Conservation (phyloP, 2,797 vertebrate species). For the Glossophaga mutica region DNA sequence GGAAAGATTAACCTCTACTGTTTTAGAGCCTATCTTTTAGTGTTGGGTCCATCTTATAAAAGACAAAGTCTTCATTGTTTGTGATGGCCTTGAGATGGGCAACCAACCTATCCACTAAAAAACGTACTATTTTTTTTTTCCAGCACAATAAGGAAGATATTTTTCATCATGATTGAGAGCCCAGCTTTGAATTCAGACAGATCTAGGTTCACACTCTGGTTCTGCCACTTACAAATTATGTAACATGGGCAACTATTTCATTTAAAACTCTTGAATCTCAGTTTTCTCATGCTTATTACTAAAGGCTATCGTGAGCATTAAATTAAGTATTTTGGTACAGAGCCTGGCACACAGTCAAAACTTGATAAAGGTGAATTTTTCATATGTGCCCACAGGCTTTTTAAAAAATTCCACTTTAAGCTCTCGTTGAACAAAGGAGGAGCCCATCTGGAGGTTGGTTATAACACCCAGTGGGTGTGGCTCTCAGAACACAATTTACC, state of each 20-base stretch:
- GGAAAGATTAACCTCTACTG: neutral
- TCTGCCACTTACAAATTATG: neutral
- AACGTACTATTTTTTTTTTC: neutral
- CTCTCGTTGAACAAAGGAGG: constrained; percentile 18
- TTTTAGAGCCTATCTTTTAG: neutral
- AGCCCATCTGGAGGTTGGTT: neutral
- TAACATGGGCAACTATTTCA: neutral
- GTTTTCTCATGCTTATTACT: neutral
- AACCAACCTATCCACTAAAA: neutral
- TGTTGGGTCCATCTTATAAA: neutral
- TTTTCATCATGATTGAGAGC: neutral
- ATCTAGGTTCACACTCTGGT: neutral
- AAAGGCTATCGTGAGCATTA: constrained; percentile 23
- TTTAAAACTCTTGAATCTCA: neutral
- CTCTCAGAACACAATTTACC: neutral
- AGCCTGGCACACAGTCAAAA: neutral
- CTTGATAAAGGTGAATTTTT: constrained; percentile 39
- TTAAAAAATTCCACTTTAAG: neutral
- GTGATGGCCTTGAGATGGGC: neutral
- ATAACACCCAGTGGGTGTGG: neutral
- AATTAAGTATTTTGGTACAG: constrained; percentile 21
- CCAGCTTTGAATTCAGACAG: neutral
- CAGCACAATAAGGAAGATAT: neutral
- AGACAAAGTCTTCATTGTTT: neutral
- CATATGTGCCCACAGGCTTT: neutral